These are phyloP conservation scores for Torymus auratus DNA, from an alignment of 2,888 invertebrate species.

Conservation along the genomic window DNA sequence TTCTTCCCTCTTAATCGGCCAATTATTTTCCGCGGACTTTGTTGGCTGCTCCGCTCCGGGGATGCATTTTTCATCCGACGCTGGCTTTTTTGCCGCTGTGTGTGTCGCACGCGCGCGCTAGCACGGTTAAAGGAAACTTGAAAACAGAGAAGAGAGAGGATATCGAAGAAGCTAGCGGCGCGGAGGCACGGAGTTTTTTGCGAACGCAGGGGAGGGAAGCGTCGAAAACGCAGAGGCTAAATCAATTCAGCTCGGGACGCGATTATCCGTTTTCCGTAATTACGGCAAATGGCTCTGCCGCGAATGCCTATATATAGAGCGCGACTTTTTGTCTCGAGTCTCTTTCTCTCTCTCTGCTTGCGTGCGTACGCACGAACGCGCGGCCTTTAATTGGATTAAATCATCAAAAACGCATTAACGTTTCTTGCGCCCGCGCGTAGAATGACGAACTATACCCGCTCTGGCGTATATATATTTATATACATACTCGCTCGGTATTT, in stretches of 20 bases:
- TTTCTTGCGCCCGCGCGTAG: no score
- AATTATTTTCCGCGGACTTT: conserved; percentile 41
- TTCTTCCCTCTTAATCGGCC: conserved; percentile 34
- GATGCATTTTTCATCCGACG: no score
- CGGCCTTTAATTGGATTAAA: no score
- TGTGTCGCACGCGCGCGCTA: not conserved
- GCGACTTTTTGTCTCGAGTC: not conserved
- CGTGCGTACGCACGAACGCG: no score
- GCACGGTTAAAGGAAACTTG: conserved; percentile 4
- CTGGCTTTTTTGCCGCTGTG: not conserved
- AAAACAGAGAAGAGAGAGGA: not conserved
- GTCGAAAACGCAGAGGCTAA: not conserved
- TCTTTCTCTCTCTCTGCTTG: no score
- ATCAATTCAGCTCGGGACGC: not conserved
- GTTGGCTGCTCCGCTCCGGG: not conserved
- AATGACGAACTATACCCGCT: no score
- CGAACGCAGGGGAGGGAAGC: not conserved
- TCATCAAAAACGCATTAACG: no score
- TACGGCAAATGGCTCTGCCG: not conserved
- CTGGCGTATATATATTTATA: no score
- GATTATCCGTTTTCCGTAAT: not conserved
- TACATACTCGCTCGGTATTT: no score
- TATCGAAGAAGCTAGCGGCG: no score
- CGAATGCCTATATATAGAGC: not conserved
- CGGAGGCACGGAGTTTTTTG: no score